These are phyloP conservation scores for Heterodera filipjevi DNA, from an alignment of 2,888 invertebrate species.

Conservation along the genomic window DNA sequence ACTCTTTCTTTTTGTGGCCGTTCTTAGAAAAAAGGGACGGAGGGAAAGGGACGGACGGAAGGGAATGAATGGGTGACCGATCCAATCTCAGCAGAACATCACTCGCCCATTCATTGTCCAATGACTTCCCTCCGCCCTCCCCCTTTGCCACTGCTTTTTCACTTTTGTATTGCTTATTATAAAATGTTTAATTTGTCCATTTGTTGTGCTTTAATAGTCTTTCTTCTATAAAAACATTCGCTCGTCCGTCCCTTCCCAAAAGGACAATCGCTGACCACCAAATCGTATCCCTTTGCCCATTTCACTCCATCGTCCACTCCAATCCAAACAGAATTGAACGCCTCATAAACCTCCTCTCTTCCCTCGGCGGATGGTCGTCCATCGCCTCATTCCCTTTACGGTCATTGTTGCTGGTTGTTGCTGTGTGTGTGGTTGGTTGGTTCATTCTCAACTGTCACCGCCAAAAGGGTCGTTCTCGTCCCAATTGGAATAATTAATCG, in stretches of 20 bases:
- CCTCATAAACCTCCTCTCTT: neutral
- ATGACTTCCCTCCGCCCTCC: too few relatives aligned
- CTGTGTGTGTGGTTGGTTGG: slow-evolving; percentile 8
- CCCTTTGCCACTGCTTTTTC: neutral
- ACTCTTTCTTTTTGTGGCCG: neutral
- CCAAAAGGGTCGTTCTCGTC: neutral
- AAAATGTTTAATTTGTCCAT: too few relatives aligned
- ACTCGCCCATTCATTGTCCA: neutral
- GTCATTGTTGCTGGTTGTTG: slow-evolving; percentile 8
- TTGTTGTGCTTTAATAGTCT: too few relatives aligned
- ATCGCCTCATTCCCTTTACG: neutral
- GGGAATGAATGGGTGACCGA: neutral
- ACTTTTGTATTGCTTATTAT: too few relatives aligned
- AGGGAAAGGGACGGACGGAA: neutral
- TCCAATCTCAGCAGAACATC: neutral
- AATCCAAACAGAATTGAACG: slow-evolving; percentile 10
- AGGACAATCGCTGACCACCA: neutral
- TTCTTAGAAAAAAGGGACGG: neutral
- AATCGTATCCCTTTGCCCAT: neutral
- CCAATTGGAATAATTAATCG: slow-evolving; percentile 2
- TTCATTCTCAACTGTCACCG: slow-evolving; percentile 5
- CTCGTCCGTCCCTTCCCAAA: neutral
- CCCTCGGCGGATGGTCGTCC: neutral
- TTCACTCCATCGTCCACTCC: neutral
- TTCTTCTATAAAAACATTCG: neutral